Evolutionary conservation across 2,888 invertebrate genomes (phyloP).

Genomic region (Pyrochroa serraticornis): DNA sequence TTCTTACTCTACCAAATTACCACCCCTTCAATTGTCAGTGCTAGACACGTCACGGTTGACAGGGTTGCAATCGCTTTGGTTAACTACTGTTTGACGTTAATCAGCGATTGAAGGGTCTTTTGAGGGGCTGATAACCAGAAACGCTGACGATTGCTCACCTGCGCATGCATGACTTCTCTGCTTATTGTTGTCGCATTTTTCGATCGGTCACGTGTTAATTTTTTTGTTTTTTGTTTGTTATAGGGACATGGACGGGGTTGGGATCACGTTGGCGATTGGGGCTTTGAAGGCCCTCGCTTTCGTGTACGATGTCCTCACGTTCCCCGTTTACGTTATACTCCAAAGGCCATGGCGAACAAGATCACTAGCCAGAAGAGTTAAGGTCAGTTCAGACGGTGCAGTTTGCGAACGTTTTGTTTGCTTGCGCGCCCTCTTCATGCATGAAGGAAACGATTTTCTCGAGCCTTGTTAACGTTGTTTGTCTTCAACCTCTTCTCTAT

Average conservation of each 20-base stretch:
- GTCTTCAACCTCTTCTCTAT: constrained; percentile 5
- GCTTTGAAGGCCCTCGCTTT: constrained; percentile 82
- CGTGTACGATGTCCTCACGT: constrained; percentile 88
- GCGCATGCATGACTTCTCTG: not conserved
- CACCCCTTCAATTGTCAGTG: too few species aligned
- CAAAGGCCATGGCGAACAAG: constrained; percentile 89
- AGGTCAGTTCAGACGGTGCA: constrained; percentile 62
- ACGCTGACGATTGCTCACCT: too few species aligned
- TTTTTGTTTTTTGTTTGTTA: constrained; percentile 35
- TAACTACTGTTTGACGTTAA: too few species aligned
- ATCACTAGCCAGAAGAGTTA: constrained; percentile 75
- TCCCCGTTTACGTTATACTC: constrained; percentile 85
- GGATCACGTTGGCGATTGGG: constrained; percentile 71
- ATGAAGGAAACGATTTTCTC: constrained; percentile 7
- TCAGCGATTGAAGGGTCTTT: too few species aligned
- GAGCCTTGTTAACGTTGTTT: constrained; percentile 12
- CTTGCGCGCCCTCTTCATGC: not conserved
- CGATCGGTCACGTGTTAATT: not conserved
- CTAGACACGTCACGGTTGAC: too few species aligned
- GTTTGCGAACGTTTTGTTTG: too few species aligned
- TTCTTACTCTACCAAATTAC: too few species aligned
- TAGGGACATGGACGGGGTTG: constrained; percentile 66
- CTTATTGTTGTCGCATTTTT: not conserved
- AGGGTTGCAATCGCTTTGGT: too few species aligned
- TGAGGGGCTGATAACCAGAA: too few species aligned